phyloP scores from a whole-genome alignment of 2,113 vertebrate genomes.

The Argyrosomus japonicus region DNA sequence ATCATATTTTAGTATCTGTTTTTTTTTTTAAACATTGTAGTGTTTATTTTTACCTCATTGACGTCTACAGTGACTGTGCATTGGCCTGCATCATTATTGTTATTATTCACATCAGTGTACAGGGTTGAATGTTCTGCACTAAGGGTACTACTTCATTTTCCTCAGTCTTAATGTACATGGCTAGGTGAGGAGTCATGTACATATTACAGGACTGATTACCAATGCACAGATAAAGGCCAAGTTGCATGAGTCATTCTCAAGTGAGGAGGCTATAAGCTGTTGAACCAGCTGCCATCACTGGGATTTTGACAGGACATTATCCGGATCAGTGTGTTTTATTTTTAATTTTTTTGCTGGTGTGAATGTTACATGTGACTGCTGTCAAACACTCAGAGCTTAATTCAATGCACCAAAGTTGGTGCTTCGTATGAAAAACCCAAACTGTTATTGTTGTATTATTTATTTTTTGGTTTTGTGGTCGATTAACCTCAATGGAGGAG shows the following conservation, averaged over 20 bases:
- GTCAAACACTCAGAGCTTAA: slow-evolving; percentile 12
- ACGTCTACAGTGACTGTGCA: slow-evolving; percentile 26
- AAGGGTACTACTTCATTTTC: neutral
- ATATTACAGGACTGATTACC: slow-evolving; percentile 39
- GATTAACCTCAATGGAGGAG: slow-evolving; percentile 42
- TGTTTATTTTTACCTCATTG: slow-evolving; percentile 27
- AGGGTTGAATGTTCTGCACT: slow-evolving; percentile 11
- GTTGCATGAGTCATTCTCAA: slow-evolving; percentile 35
- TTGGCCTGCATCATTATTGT: slow-evolving; percentile 21
- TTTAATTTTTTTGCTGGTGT: slow-evolving; percentile 3
- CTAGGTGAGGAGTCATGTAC: slow-evolving; percentile 46
- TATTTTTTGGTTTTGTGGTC: neutral
- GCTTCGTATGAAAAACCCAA: slow-evolving; percentile 23
- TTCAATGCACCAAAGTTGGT: slow-evolving; percentile 35
- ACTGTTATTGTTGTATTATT: neutral
- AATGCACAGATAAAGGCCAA: slow-evolving; percentile 43
- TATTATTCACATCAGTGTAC: slow-evolving; percentile 2
- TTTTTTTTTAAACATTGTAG: neutral
- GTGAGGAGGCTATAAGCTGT: slow-evolving; percentile 38
- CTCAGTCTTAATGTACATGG: slow-evolving; percentile 26
- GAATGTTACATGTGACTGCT: slow-evolving; percentile 15
- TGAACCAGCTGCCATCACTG: slow-evolving; percentile 26
- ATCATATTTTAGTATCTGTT: neutral
- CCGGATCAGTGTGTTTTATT: neutral
- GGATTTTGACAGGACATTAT: slow-evolving; percentile 16